Base-by-base conservation (phyloP, 92 coral and sea anemone genomes). In the Siderastrea siderea region DNA sequence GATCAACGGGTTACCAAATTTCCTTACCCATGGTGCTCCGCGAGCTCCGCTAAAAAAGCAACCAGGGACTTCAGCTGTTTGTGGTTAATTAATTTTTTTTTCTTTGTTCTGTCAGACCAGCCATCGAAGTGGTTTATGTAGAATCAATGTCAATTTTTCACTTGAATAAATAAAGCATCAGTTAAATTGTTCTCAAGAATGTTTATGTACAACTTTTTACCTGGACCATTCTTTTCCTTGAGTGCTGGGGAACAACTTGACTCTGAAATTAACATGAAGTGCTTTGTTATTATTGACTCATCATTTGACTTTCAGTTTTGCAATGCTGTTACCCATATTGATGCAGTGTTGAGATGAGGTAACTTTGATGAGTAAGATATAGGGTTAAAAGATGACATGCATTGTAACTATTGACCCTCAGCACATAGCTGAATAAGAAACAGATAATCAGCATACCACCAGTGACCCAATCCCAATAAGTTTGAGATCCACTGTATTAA, bases 61-160 rank as follows among this genome's bases (percentile, higher is more conserved):
- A n/a, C n/a, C n/a, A n/a, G n/a, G n/a, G n/a, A n/a, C n/a, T n/a
- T n/a, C n/a, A n/a, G n/a, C n/a, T n/a, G n/a, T n/a, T n/a, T n/a
- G n/a, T n/a, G n/a, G n/a, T n/a, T n/a, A n/a, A n/a, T n/a, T n/a
- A n/a, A n/a, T n/a, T n/a, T n/a, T n/a, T n/a, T n/a, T n/a, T n/a
- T n/a, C n/a, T n/a, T n/a, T n/a, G n/a, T n/a, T n/a, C n/a, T n/a
- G n/a, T n/a, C n/a, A n/a, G n/a, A n/a, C n/a, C n/a, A n/a, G n/a
- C n/a, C n/a, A n/a, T n/a, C n/a, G n/a, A n/a, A n/a, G n/a, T n/a
- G n/a, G n/a, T n/a, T n/a, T n/a, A n/a, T n/a, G n/a, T n/a, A n/a
- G n/a, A n/a, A n/a, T n/a, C n/a, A n/a, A n/a, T 65, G 69, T 65
- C 69, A 65, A 65, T 65, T 65, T 65, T 65, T 65, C 69, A 65